Conservation (phyloP, 2,888 invertebrate genomes). For the Drosophila colorata region DNA sequence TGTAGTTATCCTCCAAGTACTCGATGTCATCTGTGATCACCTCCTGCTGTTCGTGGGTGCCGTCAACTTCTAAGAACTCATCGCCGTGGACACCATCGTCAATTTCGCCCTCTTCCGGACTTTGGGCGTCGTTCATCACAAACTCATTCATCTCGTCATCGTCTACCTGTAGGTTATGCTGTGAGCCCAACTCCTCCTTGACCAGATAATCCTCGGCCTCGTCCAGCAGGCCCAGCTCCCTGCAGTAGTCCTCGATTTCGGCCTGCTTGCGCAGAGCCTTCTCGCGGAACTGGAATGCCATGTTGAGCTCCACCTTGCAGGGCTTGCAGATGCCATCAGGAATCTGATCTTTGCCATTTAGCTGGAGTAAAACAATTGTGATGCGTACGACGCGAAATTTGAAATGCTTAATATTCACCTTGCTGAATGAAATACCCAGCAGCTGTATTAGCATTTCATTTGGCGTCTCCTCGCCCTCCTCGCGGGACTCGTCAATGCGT, state of each 20-base stretch:
- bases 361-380: conserved; percentile 20
- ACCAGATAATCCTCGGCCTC: conserved; percentile 61
- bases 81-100: conserved; percentile 45
- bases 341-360: conserved; percentile 68
- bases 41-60: conserved; percentile 54
- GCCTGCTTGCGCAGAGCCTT: conserved; percentile 79
- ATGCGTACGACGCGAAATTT: background rate
- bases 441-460: conserved; percentile 79
- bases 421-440: conserved; percentile 74
- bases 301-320: conserved; percentile 81
- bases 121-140: conserved; percentile 49
- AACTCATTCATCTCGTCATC: conserved; percentile 61
- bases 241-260: conserved; percentile 73
- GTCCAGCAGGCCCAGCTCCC: conserved; percentile 60
- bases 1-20: conserved; percentile 68
- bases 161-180: conserved; percentile 35
- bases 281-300: conserved; percentile 82
- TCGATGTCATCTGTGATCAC: conserved; percentile 68
- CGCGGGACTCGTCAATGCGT: conserved; percentile 75
- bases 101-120: conserved; percentile 12
- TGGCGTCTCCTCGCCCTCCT: conserved; percentile 80
- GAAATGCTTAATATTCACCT: conserved; percentile 44
- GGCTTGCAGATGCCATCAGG: conserved; percentile 81
- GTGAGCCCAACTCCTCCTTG: conserved; percentile 61
- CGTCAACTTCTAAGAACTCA: conserved; percentile 62